Percentiles rank a stretch among this genome's conserved stretches.
phyloP scores from a whole-genome alignment of 2,113 vertebrate species.

The Anguilla japonica region DNA sequence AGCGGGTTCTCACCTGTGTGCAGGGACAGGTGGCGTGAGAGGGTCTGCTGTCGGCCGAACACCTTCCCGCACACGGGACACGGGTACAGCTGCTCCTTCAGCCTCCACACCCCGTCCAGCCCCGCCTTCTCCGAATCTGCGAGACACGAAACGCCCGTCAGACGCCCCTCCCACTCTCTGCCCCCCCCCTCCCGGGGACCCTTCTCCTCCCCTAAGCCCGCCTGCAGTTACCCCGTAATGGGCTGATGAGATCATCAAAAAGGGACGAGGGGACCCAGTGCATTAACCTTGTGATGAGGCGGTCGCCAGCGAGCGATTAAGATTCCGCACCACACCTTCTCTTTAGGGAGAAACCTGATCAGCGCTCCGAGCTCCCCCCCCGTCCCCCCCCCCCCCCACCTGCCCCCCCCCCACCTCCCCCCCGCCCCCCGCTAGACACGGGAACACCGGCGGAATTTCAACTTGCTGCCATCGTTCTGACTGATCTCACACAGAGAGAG shows the following conservation, averaged over 20 bases:
- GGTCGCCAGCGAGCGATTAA: constrained; percentile 42
- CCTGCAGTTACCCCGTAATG: neutral
- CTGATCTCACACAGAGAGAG: neutral
- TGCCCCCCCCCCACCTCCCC: neutral
- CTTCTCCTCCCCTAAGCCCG: neutral
- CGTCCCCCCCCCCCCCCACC: neutral
- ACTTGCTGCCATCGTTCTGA: neutral
- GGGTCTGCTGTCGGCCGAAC: constrained; percentile 93
- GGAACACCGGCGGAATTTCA: constrained; percentile 2
- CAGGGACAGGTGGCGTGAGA: constrained; percentile 92
- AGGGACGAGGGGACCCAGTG: constrained; percentile 28
- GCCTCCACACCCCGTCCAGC: constrained; percentile 89
- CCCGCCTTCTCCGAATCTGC: constrained; percentile 84
- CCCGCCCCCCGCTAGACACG: neutral
- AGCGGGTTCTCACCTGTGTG: constrained; percentile 84
- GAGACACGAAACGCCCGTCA: constrained; percentile 18
- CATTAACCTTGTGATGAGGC: constrained; percentile 55
- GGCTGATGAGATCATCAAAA: neutral
- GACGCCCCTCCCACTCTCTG: neutral
- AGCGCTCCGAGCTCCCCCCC: neutral
- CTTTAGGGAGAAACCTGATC: constrained; percentile 17
- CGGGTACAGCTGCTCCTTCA: constrained; percentile 92
- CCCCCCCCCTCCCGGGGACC: neutral
- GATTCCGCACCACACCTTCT: constrained; percentile 45
- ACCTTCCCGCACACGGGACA: constrained; percentile 96